Conservation (phyloP, 2,888 invertebrate genomes). For the Sesia bembeciformis region DNA sequence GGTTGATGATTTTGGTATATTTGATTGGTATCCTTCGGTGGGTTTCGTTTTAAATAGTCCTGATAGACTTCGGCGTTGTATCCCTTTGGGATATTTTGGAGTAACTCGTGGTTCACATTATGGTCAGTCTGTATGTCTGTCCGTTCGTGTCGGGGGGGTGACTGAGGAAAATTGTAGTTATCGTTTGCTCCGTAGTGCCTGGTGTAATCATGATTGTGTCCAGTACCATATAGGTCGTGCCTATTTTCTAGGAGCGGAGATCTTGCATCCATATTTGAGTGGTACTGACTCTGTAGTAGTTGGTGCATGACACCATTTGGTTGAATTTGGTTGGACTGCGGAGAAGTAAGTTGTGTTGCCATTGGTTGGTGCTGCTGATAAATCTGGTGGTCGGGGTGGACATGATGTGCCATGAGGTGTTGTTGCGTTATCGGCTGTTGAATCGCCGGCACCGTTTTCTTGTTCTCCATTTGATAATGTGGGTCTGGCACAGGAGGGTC, state of each 20-base stretch:
- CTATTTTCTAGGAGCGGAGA: conserved; percentile 72
- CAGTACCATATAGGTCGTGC: conserved; percentile 72
- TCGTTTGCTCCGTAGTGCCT: conserved; percentile 74
- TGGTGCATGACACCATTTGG: conserved; percentile 74
- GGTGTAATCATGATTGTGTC: conserved; percentile 67
- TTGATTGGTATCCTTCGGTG: conserved; percentile 72
- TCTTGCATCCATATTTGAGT: conserved; percentile 61
- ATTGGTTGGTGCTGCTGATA: conserved; percentile 62
- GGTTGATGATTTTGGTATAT: conserved; percentile 74
- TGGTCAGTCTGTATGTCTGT: conserved; percentile 57
- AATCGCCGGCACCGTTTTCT: conserved; percentile 68
- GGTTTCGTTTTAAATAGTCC: conserved; percentile 71
- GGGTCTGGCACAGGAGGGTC: conserved; percentile 80
- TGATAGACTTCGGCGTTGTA: conserved; percentile 76
- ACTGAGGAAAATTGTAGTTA: conserved; percentile 69
- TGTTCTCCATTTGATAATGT: conserved; percentile 79
- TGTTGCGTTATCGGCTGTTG: conserved; percentile 72
- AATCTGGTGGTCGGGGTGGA: conserved; percentile 64
- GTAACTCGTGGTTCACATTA: conserved; percentile 59
- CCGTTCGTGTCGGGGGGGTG: conserved; percentile 59
- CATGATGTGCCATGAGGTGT: conserved; percentile 63
- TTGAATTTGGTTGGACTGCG: conserved; percentile 56
- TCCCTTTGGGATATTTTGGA: conserved; percentile 64
- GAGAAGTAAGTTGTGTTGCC: conserved; percentile 43
- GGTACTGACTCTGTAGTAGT: conserved; percentile 64